These are phyloP conservation scores for Amblyraja radiata DNA, from an alignment of 2,797 vertebrate species.

Conservation along the genomic window DNA sequence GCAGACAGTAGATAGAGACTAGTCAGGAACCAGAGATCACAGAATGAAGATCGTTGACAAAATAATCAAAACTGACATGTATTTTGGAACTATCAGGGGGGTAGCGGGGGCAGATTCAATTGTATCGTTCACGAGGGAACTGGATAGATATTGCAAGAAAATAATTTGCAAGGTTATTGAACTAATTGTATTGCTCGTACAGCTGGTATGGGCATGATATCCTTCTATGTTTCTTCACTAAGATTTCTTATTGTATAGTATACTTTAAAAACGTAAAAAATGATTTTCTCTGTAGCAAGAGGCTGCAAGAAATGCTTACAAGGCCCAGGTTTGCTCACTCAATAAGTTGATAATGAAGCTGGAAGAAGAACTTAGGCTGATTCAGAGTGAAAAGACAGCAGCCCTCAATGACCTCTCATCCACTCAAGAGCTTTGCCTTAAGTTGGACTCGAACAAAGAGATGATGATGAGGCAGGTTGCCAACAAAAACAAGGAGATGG, in stretches of 20 bases:
- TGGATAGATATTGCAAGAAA: too few relatives aligned
- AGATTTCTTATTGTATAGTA: background rate
- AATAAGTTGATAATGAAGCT: constrained; percentile 55
- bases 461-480: constrained; percentile 52
- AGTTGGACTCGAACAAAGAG: constrained; percentile 64
- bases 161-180: too few relatives aligned
- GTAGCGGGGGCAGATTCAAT: too few relatives aligned
- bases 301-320: constrained; percentile 56
- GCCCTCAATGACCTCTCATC: constrained; percentile 58
- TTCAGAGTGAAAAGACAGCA: constrained; percentile 50
- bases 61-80: too few relatives aligned
- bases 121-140: too few relatives aligned
- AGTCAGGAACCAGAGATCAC: too few relatives aligned
- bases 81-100: too few relatives aligned
- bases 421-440: constrained; percentile 60
- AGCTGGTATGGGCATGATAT: too few relatives aligned
- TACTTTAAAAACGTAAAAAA: background rate
- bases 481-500: constrained; percentile 54
- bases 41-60: too few relatives aligned
- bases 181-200: too few relatives aligned
- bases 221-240: background rate
- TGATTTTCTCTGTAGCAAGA: constrained; percentile 47
- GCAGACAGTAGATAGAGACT: too few relatives aligned
- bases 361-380: constrained; percentile 57
- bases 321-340: constrained; percentile 54